Base-by-base conservation (phyloP, 2,888 invertebrate genomes). In the Iselma pallidipennis region DNA sequence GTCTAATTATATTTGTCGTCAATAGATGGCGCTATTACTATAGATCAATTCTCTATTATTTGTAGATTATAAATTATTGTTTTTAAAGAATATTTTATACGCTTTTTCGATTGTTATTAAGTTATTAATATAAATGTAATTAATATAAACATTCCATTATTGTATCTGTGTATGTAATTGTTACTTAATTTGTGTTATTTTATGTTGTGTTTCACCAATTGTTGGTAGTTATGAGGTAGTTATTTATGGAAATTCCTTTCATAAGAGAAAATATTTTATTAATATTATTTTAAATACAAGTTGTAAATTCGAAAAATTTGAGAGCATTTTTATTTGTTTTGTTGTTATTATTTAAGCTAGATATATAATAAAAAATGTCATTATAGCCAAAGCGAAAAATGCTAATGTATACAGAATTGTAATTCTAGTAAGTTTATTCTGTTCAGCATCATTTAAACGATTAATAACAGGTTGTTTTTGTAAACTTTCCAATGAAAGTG, bases 381-480 rank as follows among this genome's bases (percentile, higher is more conserved):
- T 80, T 64, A 84, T 81, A 51, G 83, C 82, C 70, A 85, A 75
- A 61, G 83, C 78, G 68, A 86, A 82, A 72, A 86, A 85, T 42
- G 84, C 83, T 57, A 85, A 78, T 29, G 85, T 85, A 74, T 87
- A 84, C 62, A 85, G 83, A 69, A 88, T 84, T 73, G 88, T 81
- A 67, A 85, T 82, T 74, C 82, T 81, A 21, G 83, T 80, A 65
- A 85, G 82, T 71, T 84, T 84, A 37, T 82, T 80, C 65, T 83
- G 82, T 68, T 85, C 84, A 7, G 78, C 75, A 61, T 78, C 73
- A 59, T 73, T 76, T 61, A 76, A 61, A 45, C 74, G 68, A 57
- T 71, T 67, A 69, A 78, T 76, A 25, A 66, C 66, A 63, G 71
- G 70, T 66, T 72, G 73, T 72, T 74, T 79, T 65, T 77, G 71